These are phyloP conservation scores for Psococerastis gibbosa DNA, from an alignment of 2,888 invertebrate genomes.

Conservation along the genomic window DNA sequence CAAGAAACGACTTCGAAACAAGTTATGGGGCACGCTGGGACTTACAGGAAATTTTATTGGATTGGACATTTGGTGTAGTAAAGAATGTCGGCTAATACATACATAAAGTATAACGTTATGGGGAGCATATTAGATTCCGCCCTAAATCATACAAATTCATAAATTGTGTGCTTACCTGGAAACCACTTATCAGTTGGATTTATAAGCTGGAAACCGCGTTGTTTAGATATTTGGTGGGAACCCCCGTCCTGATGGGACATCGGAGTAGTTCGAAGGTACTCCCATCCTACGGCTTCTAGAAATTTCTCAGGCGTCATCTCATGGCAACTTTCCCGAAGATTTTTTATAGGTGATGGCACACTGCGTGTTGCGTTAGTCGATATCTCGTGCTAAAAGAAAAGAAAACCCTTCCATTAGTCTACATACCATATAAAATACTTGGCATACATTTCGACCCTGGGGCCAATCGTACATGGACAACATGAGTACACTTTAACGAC, in stretches of 20 bases:
- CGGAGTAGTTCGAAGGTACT: slow-evolving; percentile 57
- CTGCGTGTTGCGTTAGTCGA: slow-evolving; percentile 74
- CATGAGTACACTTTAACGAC: no score
- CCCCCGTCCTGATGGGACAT: slow-evolving; percentile 51
- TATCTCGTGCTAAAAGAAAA: slow-evolving; percentile 46
- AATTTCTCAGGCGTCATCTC: slow-evolving; percentile 50
- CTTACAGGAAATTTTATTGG: no score
- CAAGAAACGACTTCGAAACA: no score
- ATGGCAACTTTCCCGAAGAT: slow-evolving; percentile 56
- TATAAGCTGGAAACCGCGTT: slow-evolving; percentile 66
- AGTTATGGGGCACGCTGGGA: no score
- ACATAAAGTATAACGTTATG: no score
- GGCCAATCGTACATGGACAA: no score
- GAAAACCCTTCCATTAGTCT: no score
- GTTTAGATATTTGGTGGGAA: slow-evolving; percentile 45
- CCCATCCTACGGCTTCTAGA: slow-evolving; percentile 63
- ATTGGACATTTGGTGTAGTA: no score
- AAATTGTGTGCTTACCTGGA: slow-evolving; percentile 50
- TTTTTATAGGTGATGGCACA: slow-evolving; percentile 60
- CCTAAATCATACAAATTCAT: background rate
- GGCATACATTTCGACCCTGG: no score
- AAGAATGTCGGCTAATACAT: no score
- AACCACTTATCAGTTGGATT: slow-evolving; percentile 81
- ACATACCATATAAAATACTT: no score
- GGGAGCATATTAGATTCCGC: no score